These are phyloP conservation scores for Channallabes apus DNA, from an alignment of 2,797 vertebrate genomes.

Conservation along the genomic window DNA sequence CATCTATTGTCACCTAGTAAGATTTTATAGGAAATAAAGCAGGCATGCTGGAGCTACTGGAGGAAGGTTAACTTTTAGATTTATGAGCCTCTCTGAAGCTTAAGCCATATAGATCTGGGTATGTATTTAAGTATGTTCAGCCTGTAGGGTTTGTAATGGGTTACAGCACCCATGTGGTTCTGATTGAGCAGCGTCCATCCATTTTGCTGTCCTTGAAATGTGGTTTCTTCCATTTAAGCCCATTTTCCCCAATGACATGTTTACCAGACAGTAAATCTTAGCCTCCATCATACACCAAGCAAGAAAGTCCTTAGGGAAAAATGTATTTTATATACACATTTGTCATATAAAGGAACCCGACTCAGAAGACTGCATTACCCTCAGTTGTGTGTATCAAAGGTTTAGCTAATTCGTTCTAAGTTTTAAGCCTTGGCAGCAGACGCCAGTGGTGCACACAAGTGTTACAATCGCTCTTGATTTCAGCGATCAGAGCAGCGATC, in stretches of 20 bases:
- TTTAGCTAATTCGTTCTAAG: constrained; percentile 59
- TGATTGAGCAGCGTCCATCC: constrained; percentile 21
- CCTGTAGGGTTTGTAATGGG: constrained; percentile 1
- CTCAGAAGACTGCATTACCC: constrained; percentile 62
- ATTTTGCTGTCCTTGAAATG: constrained; percentile 58
- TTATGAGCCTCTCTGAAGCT: constrained; percentile 20
- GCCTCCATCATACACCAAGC: constrained; percentile 48
- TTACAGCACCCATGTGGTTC: constrained; percentile 26
- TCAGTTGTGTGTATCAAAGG: constrained; percentile 48
- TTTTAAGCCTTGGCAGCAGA: constrained; percentile 55
- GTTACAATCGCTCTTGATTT: constrained; percentile 53
- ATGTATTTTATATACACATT: constrained; percentile 47
- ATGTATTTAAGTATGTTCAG: not conserved
- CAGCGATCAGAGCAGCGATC: not conserved
- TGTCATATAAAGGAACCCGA: constrained; percentile 60
- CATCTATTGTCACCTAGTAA: constrained; percentile 9
- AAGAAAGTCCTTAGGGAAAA: constrained; percentile 42
- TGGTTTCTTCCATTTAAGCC: constrained; percentile 53
- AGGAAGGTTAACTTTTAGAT: constrained; percentile 15
- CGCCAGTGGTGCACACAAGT: constrained; percentile 35
- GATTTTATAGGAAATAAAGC: constrained; percentile 8
- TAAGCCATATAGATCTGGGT: constrained; percentile 1
- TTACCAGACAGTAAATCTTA: constrained; percentile 67
- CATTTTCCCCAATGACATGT: constrained; percentile 61
- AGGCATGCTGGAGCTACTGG: constrained; percentile 22